Evolutionary conservation across 92 coral and sea anemone species (phyloP), one percentile per base, ranked within the genome.

Genomic region (Phenganax marumi): DNA sequence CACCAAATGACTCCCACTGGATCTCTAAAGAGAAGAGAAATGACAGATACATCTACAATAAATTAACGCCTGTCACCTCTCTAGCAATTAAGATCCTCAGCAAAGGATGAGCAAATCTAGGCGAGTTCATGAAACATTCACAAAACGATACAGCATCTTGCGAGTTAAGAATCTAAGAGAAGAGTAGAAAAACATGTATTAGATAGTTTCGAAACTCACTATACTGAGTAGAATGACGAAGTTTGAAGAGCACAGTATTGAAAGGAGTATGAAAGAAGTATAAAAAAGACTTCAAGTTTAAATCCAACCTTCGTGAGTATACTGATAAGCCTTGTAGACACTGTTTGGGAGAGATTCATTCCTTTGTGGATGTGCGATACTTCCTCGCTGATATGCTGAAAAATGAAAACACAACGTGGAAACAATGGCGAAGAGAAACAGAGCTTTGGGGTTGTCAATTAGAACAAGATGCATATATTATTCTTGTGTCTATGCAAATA

Each of bases 31-130:
- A 33, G 43, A 5, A 33, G 3, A 33, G 43, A 33, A 33, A 23
- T 58, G 22, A 58, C 65, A 58, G 65, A 58, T 16, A 14, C 17
- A 8, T 66, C 22, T 8, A 70, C 13, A 10, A 70, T 5, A 70
- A 46, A 25, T 46, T 53, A 22, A 62, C 10, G 18, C n/a, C 26
- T 49, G 43, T 57, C 62, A 96, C 99, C 96, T 96, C 97, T 88
- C 96, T 91, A 13, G 99, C 73, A 79, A 86, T 91, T 24, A 96
- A 86, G 53, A 96, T 70, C 63, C 97, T 89, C 48, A 96, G 78
- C 51, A 90, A 65, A 8, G 91, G 90, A 88, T 93, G 89, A 50
- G 90, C 73, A 84, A 92, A 91, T 24, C 85, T 85, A 8, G 93
- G 60, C 43, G 87, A 92, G 68, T 61, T 77, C 66, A 85, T 86